Conservation (phyloP, 2,113 vertebrate species). For the Catharus minimus region DNA sequence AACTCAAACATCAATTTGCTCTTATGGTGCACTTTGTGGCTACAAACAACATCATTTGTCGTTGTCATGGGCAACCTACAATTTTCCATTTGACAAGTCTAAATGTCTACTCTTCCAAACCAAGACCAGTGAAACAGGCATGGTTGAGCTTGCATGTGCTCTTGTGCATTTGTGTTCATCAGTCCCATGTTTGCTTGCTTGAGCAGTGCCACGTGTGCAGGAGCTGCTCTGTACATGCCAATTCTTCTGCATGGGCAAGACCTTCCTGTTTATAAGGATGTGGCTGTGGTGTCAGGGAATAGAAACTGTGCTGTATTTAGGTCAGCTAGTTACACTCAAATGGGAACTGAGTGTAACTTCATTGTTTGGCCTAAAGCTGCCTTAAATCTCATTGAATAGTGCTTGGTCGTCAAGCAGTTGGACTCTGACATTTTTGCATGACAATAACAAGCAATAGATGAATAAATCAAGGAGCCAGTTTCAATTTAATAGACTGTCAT, state of each 20-base stretch:
- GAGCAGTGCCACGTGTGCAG: background rate
- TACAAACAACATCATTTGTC: background rate
- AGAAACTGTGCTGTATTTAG: background rate
- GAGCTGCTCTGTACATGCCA: background rate
- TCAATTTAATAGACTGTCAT: background rate
- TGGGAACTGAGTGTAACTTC: background rate
- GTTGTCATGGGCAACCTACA: background rate
- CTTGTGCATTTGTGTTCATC: background rate
- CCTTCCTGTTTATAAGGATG: background rate
- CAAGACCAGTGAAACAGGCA: background rate
- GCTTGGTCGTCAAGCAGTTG: background rate
- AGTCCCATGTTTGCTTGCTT: background rate
- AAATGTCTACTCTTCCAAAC: background rate
- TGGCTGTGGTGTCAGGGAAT: background rate
- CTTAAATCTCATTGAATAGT: background rate
- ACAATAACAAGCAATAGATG: background rate
- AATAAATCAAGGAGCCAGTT: background rate
- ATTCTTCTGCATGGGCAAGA: background rate
- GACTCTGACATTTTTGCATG: background rate
- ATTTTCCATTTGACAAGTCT: background rate
- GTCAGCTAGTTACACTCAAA: background rate
- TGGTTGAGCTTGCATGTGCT: slow-evolving; percentile 1
- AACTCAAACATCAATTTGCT: background rate
- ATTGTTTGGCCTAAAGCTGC: background rate
- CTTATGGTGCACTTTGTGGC: background rate